Evolutionary conservation across 2,797 vertebrate species (phyloP).

Genomic region (Nasua narica): DNA sequence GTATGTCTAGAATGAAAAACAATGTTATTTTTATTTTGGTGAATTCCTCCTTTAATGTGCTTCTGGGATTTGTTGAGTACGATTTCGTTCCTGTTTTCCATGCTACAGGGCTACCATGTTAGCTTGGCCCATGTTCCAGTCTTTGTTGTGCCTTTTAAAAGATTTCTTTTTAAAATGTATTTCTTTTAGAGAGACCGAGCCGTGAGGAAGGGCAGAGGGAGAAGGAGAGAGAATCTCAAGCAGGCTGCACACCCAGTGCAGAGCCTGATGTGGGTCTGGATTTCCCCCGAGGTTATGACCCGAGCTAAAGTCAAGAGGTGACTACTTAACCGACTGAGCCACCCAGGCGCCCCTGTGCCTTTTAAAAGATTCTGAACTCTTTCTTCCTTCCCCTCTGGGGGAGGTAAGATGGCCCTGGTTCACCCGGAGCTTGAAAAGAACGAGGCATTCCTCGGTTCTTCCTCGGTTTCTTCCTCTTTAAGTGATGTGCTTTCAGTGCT

Average conservation of each 20-base stretch:
- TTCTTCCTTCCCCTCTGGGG: background rate
- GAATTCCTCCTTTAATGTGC: background rate
- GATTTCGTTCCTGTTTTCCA: background rate
- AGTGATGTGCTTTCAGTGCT: rapidly evolving
- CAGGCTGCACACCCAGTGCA: background rate
- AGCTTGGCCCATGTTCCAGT: background rate
- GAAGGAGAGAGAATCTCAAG: background rate
- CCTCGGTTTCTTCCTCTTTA: background rate
- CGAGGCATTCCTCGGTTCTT: background rate
- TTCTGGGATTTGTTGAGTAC: background rate
- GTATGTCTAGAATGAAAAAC: background rate
- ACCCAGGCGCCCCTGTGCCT: background rate
- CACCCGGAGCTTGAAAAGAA: background rate
- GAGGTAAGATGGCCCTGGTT: too few relatives aligned
- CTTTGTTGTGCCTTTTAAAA: background rate
- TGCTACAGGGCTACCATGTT: too few relatives aligned
- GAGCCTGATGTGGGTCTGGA: background rate
- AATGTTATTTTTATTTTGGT: background rate
- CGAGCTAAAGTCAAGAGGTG: background rate
- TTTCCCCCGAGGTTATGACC: background rate
- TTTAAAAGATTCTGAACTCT: background rate
- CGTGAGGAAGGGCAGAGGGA: background rate
- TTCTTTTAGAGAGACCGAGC: background rate
- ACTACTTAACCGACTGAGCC: background rate
- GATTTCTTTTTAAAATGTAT: background rate